Conservation (phyloP, 2,888 invertebrate species). For the Pristionchus japonicus region DNA sequence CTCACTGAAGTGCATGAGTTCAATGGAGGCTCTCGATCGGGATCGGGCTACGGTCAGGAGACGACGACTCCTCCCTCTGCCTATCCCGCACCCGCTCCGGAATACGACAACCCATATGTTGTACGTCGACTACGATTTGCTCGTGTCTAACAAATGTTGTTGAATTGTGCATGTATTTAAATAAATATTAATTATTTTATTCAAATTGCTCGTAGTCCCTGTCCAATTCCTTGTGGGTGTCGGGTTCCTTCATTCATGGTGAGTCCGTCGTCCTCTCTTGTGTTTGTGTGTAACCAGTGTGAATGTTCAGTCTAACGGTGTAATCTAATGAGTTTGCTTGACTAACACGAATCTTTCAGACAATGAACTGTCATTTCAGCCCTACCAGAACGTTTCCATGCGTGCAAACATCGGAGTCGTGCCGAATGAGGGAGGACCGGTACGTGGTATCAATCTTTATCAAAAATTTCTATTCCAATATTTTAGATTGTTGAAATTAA, state of each 20-base stretch:
- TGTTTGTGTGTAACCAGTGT: not conserved
- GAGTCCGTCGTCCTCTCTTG: not conserved
- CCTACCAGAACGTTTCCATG: not conserved
- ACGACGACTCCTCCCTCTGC: not conserved
- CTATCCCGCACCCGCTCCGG: not conserved
- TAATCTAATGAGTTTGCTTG: not conserved
- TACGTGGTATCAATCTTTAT: not conserved
- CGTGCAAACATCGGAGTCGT: slow-evolving; percentile 3
- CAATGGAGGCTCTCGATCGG: not conserved
- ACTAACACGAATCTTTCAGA: slow-evolving; percentile 2
- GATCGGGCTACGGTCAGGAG: not conserved
- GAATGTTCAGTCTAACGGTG: not conserved
- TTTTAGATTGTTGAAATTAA: not conserved
- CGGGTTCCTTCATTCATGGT: not conserved
- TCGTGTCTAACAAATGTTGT: not conserved
- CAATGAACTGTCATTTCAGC: not conserved
- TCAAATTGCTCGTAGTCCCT: not conserved
- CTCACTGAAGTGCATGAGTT: not conserved
- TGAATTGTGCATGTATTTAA: not conserved
- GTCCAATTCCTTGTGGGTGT: not conserved
- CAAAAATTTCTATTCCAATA: not conserved
- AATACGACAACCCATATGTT: slow-evolving; percentile 35
- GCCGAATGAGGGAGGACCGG: not conserved
- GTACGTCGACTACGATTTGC: slow-evolving; percentile 13
- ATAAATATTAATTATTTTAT: not conserved